phyloP scores from a whole-genome alignment of 2,888 invertebrate species.

The Drosophila rellima region DNA sequence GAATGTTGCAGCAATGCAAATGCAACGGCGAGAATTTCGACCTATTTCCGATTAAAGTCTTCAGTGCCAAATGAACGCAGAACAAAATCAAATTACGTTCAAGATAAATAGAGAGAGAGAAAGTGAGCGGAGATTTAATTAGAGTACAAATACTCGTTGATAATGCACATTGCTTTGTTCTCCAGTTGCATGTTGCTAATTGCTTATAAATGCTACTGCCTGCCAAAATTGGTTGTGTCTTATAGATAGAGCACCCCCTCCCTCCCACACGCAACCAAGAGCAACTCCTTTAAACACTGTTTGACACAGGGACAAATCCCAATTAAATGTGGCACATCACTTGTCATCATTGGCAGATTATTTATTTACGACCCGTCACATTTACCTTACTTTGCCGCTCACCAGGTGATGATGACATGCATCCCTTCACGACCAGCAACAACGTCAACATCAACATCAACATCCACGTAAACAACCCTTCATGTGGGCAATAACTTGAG shows the following conservation, averaged over 20 bases:
- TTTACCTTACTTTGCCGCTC: constrained; percentile 11
- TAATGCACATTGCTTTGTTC: constrained; percentile 8
- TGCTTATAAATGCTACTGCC: background rate
- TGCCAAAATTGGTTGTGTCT: background rate
- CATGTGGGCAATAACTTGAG: constrained; percentile 16
- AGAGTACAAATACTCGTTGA: constrained; percentile 3
- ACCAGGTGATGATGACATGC: constrained; percentile 26
- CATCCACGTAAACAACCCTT: constrained; percentile 17
- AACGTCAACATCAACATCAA: background rate
- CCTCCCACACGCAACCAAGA: too few relatives aligned
- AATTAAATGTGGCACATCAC: constrained; percentile 26
- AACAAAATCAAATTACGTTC: background rate
- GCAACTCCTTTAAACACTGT: too few relatives aligned
- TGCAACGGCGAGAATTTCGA: background rate
- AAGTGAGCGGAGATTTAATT: constrained; percentile 8
- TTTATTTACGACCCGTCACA: constrained; percentile 18
- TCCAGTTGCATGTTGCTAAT: constrained; percentile 1
- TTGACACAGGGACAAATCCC: background rate
- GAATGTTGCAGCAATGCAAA: constrained; percentile 4
- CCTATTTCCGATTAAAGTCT: background rate
- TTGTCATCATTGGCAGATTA: constrained; percentile 24
- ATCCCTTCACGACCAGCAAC: background rate
- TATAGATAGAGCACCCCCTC: too few relatives aligned
- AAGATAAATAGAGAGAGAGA: background rate
- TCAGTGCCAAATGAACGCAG: background rate